Evolutionary conservation across 2,888 invertebrate species (phyloP).

Genomic region (Sarcophaga subvicina): DNA sequence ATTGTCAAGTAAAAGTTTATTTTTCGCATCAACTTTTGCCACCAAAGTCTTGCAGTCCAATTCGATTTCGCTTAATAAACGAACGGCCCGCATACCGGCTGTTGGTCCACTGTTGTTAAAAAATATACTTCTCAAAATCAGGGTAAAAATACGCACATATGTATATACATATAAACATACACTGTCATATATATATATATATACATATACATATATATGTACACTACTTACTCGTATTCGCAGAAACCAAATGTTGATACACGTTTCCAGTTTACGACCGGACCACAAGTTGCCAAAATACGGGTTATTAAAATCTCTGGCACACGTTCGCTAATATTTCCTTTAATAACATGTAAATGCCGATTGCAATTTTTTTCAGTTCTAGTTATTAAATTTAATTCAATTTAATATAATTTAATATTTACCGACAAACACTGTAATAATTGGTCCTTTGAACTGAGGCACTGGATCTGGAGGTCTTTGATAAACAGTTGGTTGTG

Average conservation of each 20-base stretch:
- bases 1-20: slow-evolving; percentile 95
- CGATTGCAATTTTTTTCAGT: background rate
- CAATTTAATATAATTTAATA: slow-evolving; percentile 37
- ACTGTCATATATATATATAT: background rate
- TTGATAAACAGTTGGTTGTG: slow-evolving; percentile 81
- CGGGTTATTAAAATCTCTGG: slow-evolving; percentile 97
- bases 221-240: slow-evolving; percentile 88
- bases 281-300: slow-evolving; percentile 95
- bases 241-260: slow-evolving; percentile 99
- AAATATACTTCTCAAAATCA: background rate
- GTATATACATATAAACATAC: too few relatives aligned
- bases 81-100: slow-evolving; percentile 96
- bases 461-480: slow-evolving; percentile 79
- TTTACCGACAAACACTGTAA: slow-evolving; percentile 97
- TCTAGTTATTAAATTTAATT: background rate
- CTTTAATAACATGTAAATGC: slow-evolving; percentile 75
- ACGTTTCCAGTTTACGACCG: slow-evolving; percentile 97
- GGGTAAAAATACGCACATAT: too few relatives aligned
- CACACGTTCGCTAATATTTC: slow-evolving; percentile 96
- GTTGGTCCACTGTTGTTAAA: slow-evolving; percentile 87
- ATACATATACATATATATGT: too few relatives aligned
- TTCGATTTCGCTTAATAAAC: slow-evolving; percentile 94
- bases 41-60: slow-evolving; percentile 97
- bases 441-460: slow-evolving; percentile 89
- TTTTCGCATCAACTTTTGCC: slow-evolving; percentile 98